Evolutionary conservation across 2,888 invertebrate species (phyloP), one percentile per base, ranked within the genome.

Genomic region (Spisula solida): DNA sequence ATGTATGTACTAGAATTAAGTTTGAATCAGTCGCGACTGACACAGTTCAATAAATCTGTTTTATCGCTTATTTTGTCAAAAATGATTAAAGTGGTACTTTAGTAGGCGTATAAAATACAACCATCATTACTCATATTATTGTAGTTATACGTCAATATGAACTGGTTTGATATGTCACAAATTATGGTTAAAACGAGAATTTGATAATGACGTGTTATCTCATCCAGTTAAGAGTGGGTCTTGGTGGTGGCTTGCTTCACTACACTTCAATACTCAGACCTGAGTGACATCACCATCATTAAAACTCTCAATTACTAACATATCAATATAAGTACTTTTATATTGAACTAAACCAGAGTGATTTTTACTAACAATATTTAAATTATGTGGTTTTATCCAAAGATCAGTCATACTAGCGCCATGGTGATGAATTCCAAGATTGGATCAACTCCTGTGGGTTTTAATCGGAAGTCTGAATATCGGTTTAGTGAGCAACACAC

Each of bases 321-420:
- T 34, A 31, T 31, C 34, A 75, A 34, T 75, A 14, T 31, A 16
- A 34, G 16, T 70, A 70, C 41, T 41, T 41, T 41, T 41, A 41
- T 41, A 41, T 41, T 41, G n/a, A n/a, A 41, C 41, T 41, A 10
- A 56, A 56, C 25, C 25, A 60, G 60, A 60, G n/a, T 60, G 75
- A 25, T 66, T 66, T 0, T 66, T 1, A 75, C 75, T 16, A 60
- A 6, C 20, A 20, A 1, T 60, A 78, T 84, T n/a, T 10, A 66
- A 84, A 79, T 79, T 79, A 29, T 79, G 85, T 41, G 83, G 83
- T 84, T 79, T 84, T 55, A 20, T 78, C 34, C 10, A 29, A 47
- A 31, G n/a, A 55, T n/a, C 25, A 29, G 56, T 29, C 25, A 85
- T 84, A 31, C 10, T 10, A 41, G 75, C 51, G 20, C 56, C 55